Base-by-base conservation (phyloP, 2,888 invertebrate species). In the Erynnis tages region DNA sequence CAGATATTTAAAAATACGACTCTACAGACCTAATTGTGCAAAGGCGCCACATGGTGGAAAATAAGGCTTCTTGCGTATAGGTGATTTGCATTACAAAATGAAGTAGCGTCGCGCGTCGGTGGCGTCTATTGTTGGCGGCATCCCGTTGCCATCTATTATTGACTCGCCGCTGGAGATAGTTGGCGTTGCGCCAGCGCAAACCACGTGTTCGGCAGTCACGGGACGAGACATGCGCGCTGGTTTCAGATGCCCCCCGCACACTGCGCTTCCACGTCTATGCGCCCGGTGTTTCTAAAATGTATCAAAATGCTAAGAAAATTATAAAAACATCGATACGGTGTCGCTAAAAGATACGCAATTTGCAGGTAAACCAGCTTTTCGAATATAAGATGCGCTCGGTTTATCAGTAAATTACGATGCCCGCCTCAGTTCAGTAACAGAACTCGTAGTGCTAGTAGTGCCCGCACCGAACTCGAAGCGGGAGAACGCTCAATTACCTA, bases 81-180 rank as follows among this genome's bases (percentile, higher is more conserved):
- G 32, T 21, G 44, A 14, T 50, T 50, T 32, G 35, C 35, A 37
- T 38, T 52, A 45, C 52, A 52, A 45, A 52, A 40, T 48, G 44
- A 40, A 44, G 40, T 48, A 25, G 53, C 56, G 54, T 64, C 59
- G 65, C 17, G 53, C 56, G 54, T 64, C 59, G 65, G 65, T 62
- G 63, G 83, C 84, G 85, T 84, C 89, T 89, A 89, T 89, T 89
- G 88, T 89, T 89, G 86, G 89, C 87, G 83, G 88, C 84, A 84
- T 82, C 86, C 76, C 84, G 85, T 82, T 79, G 79, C 80, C 80
- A 72, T 85, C 89, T 89, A 89, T 89, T 88, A 89, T 89, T 89
- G 89, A 89, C 87, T 87, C 89, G 75, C 74, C 75, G 84, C 86
- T 89, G 88, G 89, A 89, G 87, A 87, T 86, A 75, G 80, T 85